Conservation (phyloP, 1,140 invertebrate genomes). For the Paracyclopina nana region DNA sequence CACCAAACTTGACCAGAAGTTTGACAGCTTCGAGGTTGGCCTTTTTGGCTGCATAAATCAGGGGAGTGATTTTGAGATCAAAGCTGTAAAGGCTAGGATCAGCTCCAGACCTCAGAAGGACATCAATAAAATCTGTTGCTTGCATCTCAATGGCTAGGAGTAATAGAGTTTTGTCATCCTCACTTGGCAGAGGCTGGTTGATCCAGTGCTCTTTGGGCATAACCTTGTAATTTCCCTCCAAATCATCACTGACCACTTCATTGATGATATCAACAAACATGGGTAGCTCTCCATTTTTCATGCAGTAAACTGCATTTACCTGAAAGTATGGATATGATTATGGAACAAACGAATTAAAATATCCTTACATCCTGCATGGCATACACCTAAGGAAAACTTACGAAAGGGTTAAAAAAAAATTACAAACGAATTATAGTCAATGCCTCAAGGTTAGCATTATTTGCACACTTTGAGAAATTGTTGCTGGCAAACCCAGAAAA, state of each 20-base stretch:
- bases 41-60: neutral
- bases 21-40: neutral
- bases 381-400: no score
- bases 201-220: slow-evolving; percentile 6
- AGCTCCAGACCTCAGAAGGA: slow-evolving; percentile 7
- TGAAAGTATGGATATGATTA: no score
- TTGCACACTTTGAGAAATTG: no score
- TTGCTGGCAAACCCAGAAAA: no score
- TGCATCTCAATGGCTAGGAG: slow-evolving; percentile 3
- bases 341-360: no score
- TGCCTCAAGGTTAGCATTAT: no score
- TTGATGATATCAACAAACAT: neutral
- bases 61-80: neutral
- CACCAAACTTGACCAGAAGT: neutral
- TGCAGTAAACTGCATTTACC: slow-evolving; percentile 1
- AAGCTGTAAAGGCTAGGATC: slow-evolving; percentile 1
- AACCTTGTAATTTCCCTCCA: neutral
- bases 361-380: no score
- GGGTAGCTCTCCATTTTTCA: neutral
- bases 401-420: no score
- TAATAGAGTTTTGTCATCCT: slow-evolving; percentile 8
- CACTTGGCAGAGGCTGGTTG: neutral
- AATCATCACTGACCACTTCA: neutral
- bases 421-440: no score
- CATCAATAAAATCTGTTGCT: neutral